Evolutionary conservation across 2,888 invertebrate genomes (phyloP), one percentile per base, ranked within the genome.

Genomic region (Philhelius pedissequus): DNA sequence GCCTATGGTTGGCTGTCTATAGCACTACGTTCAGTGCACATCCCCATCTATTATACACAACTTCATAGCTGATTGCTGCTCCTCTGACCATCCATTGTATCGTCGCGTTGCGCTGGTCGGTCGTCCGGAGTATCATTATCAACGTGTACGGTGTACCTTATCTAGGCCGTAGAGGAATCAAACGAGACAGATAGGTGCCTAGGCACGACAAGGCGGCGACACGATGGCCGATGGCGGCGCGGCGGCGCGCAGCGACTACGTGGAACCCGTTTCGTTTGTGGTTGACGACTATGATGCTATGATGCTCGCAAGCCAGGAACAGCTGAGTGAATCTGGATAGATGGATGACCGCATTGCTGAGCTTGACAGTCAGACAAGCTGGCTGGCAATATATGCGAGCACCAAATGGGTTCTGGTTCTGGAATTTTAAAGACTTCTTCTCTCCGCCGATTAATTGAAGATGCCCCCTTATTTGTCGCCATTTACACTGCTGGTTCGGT

Each of bases 101-200:
- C 66, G n/a, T n/a, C n/a, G n/a, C n/a, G n/a, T n/a, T n/a, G n/a
- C n/a, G n/a, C n/a, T n/a, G n/a, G n/a, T n/a, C n/a, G n/a, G n/a
- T n/a, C n/a, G 74, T 45, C 48, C 22, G 32, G 58, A 66, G 64
- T 75, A 80, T 62, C 75, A 76, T 60, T 80, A 80, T 76, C 80
- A 58, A 50, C 75, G 15, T 64, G 84, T 75, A 80, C 84, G 71
- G 15, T 64, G 84, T 75, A 80, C 84, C 71, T 84, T 76, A 84
- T 84, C 84, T 84, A 84, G 84, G 84, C 84, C 84, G 84, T 66
- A 58, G 76, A 62, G 75, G 80, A 84, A 80, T 84, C 80, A 75
- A 84, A 71, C 84, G 80, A 84, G 84, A 84, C 84, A 84, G 80
- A 84, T 84, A 84, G 84, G 84, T 84, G 84, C 84, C 84, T 84